Conservation (phyloP, 2,113 vertebrate species). For the Erpornis zantholeuca region DNA sequence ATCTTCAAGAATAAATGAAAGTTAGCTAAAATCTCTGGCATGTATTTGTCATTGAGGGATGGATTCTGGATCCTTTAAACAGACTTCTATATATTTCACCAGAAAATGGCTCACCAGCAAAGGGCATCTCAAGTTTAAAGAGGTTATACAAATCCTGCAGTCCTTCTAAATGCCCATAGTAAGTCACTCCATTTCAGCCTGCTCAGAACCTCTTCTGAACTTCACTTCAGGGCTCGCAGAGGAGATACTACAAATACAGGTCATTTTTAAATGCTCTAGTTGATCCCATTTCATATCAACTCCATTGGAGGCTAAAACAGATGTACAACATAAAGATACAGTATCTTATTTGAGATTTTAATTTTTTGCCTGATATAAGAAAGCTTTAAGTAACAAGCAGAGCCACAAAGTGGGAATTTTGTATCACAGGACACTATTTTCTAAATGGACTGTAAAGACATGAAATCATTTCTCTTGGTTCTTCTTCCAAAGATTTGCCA, state of each 20-base stretch:
- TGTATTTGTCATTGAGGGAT: not conserved
- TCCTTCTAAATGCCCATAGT: not conserved
- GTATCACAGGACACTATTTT: not conserved
- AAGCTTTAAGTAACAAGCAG: not conserved
- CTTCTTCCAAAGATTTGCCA: not conserved
- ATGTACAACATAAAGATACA: not conserved
- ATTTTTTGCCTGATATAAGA: not conserved
- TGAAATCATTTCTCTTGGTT: not conserved
- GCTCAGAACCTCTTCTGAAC: not conserved
- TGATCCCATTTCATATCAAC: not conserved
- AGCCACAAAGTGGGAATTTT: not conserved
- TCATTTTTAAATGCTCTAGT: not conserved
- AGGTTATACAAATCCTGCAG: not conserved
- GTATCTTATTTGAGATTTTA: not conserved
- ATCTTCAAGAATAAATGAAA: slow-evolving; percentile 39
- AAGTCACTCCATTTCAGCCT: not conserved
- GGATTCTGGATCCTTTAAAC: not conserved
- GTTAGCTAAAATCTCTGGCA: slow-evolving; percentile 41
- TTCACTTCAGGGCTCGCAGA: not conserved
- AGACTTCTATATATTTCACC: not conserved
- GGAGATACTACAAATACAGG: not conserved
- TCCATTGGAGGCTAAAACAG: not conserved
- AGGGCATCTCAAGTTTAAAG: not conserved
- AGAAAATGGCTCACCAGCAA: not conserved
- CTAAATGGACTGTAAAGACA: not conserved